Percentiles rank a stretch among this genome's conserved stretches.
Evolutionary conservation across 2,797 vertebrate species (phyloP).

Genomic region (Pipistrellus pipistrellus): DNA sequence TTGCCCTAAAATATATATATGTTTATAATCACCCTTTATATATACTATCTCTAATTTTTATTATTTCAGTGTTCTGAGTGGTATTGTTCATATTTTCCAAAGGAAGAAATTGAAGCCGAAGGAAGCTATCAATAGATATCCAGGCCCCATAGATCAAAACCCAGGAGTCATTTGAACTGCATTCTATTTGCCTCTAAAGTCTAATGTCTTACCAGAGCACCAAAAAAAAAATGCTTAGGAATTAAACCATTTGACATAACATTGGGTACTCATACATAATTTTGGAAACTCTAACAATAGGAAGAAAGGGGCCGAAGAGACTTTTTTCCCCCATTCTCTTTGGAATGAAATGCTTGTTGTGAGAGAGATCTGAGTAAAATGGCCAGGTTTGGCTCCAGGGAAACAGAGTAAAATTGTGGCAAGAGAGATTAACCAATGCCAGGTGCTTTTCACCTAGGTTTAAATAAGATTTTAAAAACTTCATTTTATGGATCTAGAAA

Average conservation of each 20-base stretch:
- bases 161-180: background rate
- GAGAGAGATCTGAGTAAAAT: background rate
- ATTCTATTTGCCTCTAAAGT: background rate
- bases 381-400: background rate
- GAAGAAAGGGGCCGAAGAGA: background rate
- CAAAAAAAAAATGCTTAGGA: background rate
- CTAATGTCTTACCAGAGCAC: background rate
- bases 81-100: background rate
- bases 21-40: background rate
- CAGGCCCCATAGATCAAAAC: background rate
- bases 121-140: background rate
- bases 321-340: background rate
- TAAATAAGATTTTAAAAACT: background rate
- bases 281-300: background rate
- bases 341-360: background rate
- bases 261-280: background rate
- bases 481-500: background rate
- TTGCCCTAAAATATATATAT: background rate
- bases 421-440: background rate
- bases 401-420: slow-evolving; percentile 14
- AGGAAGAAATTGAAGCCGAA: background rate
- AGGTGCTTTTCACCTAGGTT: background rate
- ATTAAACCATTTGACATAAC: background rate
- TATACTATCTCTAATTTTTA: background rate
- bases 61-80: background rate